Base-by-base conservation (phyloP, 64 coral and sea anemone genomes). In the Porites australiensis region DNA sequence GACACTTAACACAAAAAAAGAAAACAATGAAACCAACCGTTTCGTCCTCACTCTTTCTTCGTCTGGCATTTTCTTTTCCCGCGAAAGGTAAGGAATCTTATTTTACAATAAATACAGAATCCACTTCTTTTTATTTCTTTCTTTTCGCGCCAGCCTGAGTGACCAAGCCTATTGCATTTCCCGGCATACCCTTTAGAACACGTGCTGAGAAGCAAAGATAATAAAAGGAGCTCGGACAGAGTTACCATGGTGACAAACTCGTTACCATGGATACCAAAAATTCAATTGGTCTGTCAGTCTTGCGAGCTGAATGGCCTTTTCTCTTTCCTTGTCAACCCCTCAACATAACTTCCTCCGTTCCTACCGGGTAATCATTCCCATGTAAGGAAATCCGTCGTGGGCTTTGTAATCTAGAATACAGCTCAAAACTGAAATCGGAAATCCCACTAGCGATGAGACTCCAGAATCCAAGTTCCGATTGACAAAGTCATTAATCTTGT, bases 61-160 rank as follows among this genome's bases (percentile, higher is more conserved):
- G 46, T 83, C 81, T 48, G 81, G 81, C 81, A 83, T 83, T 47
- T 83, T 67, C 8, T 50, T 21, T 51, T 50, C 15, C 15, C 50
- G 11, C 37, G 20, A 48, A 48, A 55, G 22, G 43, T 4, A 82
- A 82, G 23, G 79, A 15, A 46, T 82, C 37, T 27, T 63, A 64
- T 64, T 63, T 50, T 51, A 83, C 18, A 19, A 52, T 4, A 20
- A 12, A 67, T 19, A 13, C 13, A 12, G 7, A 57, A 51, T 12
- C 20, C 46, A 19, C 27, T 64, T 22, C 14, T 9, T 65, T 82
- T 64, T 11, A 80, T 61, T 59, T 80, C 57, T 44, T 77, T 79
- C 55, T 44, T 83, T 83, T 83, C 81, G 61, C 81, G 81, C 81
- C 81, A 68, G 37, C 81, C 81, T 83, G 45, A 2, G 81, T 59